Evolutionary conservation across 2,113 vertebrate species (phyloP), one percentile per base, ranked within the genome.

Genomic region (Halichoerus grypus): DNA sequence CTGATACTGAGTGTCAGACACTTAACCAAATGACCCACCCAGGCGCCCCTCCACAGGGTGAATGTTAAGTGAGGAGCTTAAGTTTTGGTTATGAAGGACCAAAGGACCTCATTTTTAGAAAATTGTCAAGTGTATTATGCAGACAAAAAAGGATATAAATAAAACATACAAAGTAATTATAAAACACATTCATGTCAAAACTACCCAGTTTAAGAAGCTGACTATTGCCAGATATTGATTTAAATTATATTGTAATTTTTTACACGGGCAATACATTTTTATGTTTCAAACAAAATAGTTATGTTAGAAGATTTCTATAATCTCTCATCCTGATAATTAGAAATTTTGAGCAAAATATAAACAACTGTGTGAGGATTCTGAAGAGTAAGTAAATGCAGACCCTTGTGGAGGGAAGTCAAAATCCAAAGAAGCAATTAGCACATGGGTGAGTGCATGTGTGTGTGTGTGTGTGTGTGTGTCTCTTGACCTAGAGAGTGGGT

Each of bases 281-380:
- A 94, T 84, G 18, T 92, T 84, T 97, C 91, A 83, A 93, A 84
- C 33, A 74, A 80, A 92, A 24, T 55, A 61, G 51, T 65, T 88
- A 59, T 57, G 16, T 26, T 94, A 19, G 7, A 77, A 39, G 22
- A 49, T 81, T 82, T 86, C 72, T 84, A 19, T 4, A 94, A 84
- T 92, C 8, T 8, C 13, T 88, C 14, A 57, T 84, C 24, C 77
- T 95, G 19, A 39, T 92, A 57, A 89, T 18, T 88, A 31, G 57
- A 88, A 80, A 69, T 74, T 87, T 39, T 88, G 46, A 63, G 69
- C 19, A 89, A 59, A 86, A 39, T 89, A 28, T 63, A 81, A 71
- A 57, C 67, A 91, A 61, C 61, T 81, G 28, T 36, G 15, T 53
- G 31, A 57, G 46, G n/a, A 63, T 61, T 89, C 71, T 59, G 26